phyloP scores from a whole-genome alignment of 2,113 vertebrate species.

The Chauna torquata region DNA sequence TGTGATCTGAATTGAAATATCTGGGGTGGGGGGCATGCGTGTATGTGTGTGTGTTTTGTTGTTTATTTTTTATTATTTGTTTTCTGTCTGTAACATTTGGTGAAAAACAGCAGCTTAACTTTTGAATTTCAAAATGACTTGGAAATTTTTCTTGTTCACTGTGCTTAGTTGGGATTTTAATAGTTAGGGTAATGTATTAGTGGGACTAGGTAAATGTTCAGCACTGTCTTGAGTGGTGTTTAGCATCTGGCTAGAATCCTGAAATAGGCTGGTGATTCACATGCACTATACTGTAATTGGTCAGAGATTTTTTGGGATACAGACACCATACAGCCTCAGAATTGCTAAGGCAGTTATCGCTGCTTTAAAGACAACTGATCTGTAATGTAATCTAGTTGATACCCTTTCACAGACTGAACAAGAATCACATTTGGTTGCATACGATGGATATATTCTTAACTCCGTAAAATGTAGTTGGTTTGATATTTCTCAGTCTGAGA shows the following conservation, averaged over 20 bases:
- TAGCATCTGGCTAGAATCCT: not conserved
- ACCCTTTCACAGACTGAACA: not conserved
- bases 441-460: not conserved
- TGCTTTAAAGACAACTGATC: not conserved
- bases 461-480: not conserved
- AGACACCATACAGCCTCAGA: not conserved
- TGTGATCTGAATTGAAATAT: not conserved
- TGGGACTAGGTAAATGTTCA: not conserved
- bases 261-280: not conserved
- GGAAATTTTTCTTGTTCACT: not conserved
- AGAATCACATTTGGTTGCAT: not conserved
- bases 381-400: not conserved
- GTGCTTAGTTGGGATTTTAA: accelerated
- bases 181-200: not conserved
- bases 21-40: not conserved
- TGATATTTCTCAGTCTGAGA: not conserved
- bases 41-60: not conserved
- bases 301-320: not conserved
- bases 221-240: not conserved
- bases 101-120: not conserved
- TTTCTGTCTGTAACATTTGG: not conserved
- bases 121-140: not conserved
- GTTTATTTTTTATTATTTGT: not conserved
- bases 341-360: not conserved
- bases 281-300: not conserved